Base-by-base conservation (phyloP, 1,140 invertebrate genomes). In the Drosophila truncata region DNA sequence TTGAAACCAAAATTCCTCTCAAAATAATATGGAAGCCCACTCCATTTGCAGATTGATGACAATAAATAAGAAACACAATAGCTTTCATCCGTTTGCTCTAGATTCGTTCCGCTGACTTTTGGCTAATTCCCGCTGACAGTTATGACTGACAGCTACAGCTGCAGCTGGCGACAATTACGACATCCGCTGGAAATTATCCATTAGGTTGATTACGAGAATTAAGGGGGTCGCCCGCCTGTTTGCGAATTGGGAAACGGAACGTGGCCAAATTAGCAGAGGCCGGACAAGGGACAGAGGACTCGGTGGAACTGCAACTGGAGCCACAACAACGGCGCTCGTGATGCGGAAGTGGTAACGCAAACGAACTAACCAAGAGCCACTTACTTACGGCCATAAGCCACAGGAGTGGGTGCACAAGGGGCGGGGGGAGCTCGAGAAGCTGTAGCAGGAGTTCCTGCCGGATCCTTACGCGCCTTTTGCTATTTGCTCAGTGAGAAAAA, bases 321-420 rank as follows among this genome's bases (percentile, higher is more conserved):
- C 62, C 62, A 25, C 65, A 62, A 60, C 57, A 79, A 50, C 75
- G 25, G 64, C 27, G 70, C 70, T 64, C 62, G 44, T 67, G 74
- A 88, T 59, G 84, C 84, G 84, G 83, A 86, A 86, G 82, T 86
- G 83, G 80, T 80, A 87, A 76, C 70, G 79, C 80, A 88, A 87
- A 73, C 80, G 77, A 88, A 88, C 84, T 88, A 88, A 90, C 77
- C 84, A 90, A 88, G 84, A 90, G 84, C 80, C 84, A 88, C 84
- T 88, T 88, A 90, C 85, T 90, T 90, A 90, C 80, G 82, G 82
- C 79, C 80, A 88, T 78, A 84, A 88, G 84, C 84, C 85, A 63
- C 84, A 78, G 74, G 61, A 67, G 27, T 39, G 46, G 70, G 49
- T 33, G 41, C 41, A 70, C 25, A 7, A 20, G 41, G 23, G 35